These are phyloP conservation scores for Morpho achilles DNA, from an alignment of 2,888 invertebrate genomes.

Conservation along the genomic window DNA sequence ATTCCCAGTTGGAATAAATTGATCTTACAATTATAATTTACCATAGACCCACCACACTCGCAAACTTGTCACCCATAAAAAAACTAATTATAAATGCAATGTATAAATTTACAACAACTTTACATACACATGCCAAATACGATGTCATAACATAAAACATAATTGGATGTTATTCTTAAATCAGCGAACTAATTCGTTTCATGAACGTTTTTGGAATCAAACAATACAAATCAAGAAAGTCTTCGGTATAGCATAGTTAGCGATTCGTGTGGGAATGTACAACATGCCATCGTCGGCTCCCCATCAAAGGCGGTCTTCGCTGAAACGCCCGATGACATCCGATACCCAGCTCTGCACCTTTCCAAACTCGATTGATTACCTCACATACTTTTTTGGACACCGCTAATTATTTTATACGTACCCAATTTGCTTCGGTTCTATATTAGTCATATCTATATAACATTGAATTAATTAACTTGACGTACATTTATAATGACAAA, in stretches of 20 bases:
- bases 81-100: no score
- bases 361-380: constrained; percentile 40
- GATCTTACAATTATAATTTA: no score
- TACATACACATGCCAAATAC: constrained; percentile 10
- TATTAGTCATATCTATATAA: constrained; percentile 18
- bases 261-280: constrained; percentile 69
- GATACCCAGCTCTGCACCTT: constrained; percentile 47
- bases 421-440: constrained; percentile 32
- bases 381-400: constrained; percentile 35
- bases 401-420: constrained; percentile 25
- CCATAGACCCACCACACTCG: no score
- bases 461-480: constrained; percentile 8
- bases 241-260: constrained; percentile 37
- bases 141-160: constrained; percentile 19
- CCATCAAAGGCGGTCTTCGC: constrained; percentile 62
- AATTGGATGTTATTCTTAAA: constrained; percentile 22
- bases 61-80: no score
- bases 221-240: constrained; percentile 38
- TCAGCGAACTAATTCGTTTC: constrained; percentile 36
- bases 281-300: constrained; percentile 62
- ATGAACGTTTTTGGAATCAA: constrained; percentile 56
- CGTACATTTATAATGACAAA: constrained; percentile 10
- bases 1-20: no score
- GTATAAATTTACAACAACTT: background rate
- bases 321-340: constrained; percentile 59